Conservation (phyloP, 2,888 invertebrate genomes). For the Selenia dentaria region DNA sequence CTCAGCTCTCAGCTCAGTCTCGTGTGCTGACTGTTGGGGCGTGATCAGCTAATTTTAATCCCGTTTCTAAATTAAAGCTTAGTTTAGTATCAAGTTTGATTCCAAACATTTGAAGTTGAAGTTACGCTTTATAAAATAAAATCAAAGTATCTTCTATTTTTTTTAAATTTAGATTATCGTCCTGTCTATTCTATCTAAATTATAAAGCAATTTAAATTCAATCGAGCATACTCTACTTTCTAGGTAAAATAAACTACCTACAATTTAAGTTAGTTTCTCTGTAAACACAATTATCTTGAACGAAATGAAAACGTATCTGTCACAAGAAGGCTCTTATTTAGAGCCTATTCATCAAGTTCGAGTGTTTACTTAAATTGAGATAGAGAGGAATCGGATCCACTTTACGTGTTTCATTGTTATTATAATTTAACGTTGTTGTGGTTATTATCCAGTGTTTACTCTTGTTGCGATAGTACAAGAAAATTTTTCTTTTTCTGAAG, state of each 20-base stretch:
- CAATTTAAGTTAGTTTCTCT: conserved; percentile 42
- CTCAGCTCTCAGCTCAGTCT: too few species aligned
- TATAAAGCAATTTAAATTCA: conserved; percentile 27
- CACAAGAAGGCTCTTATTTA: conserved; percentile 59
- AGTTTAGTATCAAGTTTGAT: too few species aligned
- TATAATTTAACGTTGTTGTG: conserved; percentile 39
- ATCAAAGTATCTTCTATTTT: neutral
- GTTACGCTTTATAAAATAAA: too few species aligned
- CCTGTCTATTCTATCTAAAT: conserved; percentile 5
- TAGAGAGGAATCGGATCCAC: conserved; percentile 50
- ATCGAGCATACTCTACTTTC: conserved; percentile 27
- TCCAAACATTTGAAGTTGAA: too few species aligned
- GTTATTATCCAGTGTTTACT: neutral
- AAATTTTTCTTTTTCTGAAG: too few species aligned
- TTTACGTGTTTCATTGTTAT: conserved; percentile 39
- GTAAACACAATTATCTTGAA: conserved; percentile 62
- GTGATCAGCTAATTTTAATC: too few species aligned
- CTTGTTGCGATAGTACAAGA: too few species aligned
- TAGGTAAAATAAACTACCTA: conserved; percentile 15
- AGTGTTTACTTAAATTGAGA: conserved; percentile 79
- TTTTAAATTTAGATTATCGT: conserved; percentile 1
- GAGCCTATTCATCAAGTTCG: conserved; percentile 65
- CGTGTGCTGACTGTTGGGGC: too few species aligned
- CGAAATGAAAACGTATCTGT: conserved; percentile 58
- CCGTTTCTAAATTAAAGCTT: too few species aligned